These are phyloP conservation scores for Silurus glanis DNA, from an alignment of 2,113 vertebrate species.

Conservation along the genomic window DNA sequence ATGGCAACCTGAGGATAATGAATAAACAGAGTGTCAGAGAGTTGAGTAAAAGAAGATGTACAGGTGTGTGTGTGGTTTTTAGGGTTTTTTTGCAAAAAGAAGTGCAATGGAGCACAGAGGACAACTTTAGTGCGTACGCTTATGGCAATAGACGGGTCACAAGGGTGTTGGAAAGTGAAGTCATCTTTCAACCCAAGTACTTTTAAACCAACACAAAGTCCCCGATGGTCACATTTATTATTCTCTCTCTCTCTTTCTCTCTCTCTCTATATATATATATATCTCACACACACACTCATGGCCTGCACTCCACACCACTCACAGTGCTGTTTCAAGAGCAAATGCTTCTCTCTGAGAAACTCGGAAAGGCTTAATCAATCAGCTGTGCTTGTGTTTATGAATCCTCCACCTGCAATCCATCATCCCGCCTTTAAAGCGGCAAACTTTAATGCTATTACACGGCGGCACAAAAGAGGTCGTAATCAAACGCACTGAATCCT, in stretches of 20 bases:
- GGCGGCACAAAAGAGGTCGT: constrained; percentile 61
- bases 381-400: constrained; percentile 72
- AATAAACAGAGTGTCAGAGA: not conserved
- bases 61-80: not conserved
- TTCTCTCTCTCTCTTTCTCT: constrained; percentile 43
- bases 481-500: constrained; percentile 63
- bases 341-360: constrained; percentile 61
- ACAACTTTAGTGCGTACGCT: constrained; percentile 13
- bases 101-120: not conserved
- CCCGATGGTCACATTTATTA: constrained; percentile 65
- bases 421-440: constrained; percentile 53
- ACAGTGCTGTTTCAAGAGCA: constrained; percentile 71
- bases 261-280: too few species aligned
- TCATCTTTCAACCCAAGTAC: constrained; percentile 68
- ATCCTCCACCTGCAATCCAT: constrained; percentile 68
- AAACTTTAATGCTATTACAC: constrained; percentile 58
- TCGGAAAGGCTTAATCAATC: constrained; percentile 67
- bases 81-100: not conserved
- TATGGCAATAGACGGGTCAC: constrained; percentile 48
- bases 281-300: constrained; percentile 48
- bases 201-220: constrained; percentile 68
- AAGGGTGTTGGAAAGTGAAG: constrained; percentile 46
- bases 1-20: not conserved
- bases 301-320: constrained; percentile 53
- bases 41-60: not conserved